Evolutionary conservation across 2,113 vertebrate genomes (phyloP).

Genomic region (Ammodytes marinus): DNA sequence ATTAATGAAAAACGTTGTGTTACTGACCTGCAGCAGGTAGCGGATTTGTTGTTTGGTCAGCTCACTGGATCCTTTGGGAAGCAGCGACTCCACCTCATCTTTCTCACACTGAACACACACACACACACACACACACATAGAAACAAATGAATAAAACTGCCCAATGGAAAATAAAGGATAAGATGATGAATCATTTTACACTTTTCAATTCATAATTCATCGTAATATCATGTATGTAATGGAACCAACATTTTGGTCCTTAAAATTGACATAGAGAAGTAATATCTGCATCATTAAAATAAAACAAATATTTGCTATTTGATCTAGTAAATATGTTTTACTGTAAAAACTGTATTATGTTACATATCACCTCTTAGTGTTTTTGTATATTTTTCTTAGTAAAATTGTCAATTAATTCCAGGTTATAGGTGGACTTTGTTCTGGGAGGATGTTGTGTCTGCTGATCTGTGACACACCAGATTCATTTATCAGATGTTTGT

Average conservation of each 20-base stretch:
- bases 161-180: not conserved
- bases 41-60: constrained; percentile 98
- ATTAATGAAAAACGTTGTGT: not conserved
- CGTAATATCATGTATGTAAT: too few relatives aligned
- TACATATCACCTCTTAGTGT: not conserved
- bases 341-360: not conserved
- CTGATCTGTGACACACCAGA: not conserved
- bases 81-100: constrained; percentile 91
- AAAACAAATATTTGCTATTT: too few relatives aligned
- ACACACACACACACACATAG: constrained; percentile 5
- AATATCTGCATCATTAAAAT: too few relatives aligned
- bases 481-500: not conserved
- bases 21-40: constrained; percentile 94
- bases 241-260: too few relatives aligned
- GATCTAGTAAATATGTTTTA: too few relatives aligned
- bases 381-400: too few relatives aligned
- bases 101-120: constrained; percentile 67
- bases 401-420: too few relatives aligned
- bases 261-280: too few relatives aligned
- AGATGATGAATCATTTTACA: too few relatives aligned
- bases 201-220: too few relatives aligned
- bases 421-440: not conserved
- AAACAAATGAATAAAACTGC: not conserved
- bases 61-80: constrained; percentile 95
- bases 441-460: not conserved